Evolutionary conservation across 2,113 vertebrate genomes (phyloP).

Genomic region (Puntigrus tetrazona): DNA sequence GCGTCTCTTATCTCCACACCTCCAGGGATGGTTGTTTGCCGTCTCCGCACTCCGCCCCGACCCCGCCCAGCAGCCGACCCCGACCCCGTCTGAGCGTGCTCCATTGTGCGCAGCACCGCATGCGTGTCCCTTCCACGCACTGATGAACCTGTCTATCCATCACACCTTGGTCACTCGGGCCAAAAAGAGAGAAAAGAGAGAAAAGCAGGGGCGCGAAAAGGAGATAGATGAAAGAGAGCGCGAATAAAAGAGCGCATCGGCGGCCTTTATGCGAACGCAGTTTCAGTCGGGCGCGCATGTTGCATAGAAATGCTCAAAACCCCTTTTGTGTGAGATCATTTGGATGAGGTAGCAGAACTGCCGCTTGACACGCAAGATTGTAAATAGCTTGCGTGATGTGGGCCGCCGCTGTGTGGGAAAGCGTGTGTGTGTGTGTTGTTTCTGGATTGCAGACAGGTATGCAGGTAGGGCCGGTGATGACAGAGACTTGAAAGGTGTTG

Average conservation of each 20-base stretch:
- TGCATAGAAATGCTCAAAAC: conserved; percentile 16
- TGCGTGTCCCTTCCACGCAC: conserved; percentile 52
- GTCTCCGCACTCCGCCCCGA: conserved; percentile 37
- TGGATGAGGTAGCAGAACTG: conserved; percentile 20
- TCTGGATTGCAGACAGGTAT: conserved; percentile 47
- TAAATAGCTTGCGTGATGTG: conserved; percentile 27
- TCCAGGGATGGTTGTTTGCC: conserved; percentile 55
- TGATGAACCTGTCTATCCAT: conserved; percentile 64
- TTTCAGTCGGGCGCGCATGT: conserved; percentile 54
- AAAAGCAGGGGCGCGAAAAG: conserved; percentile 56
- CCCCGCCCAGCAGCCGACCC: conserved; percentile 32
- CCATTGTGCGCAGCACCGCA: conserved; percentile 50
- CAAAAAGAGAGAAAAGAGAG: conserved; percentile 57
- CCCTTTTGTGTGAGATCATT: conserved; percentile 15
- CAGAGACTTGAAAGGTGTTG: conserved; percentile 52
- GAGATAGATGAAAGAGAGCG: conserved; percentile 71
- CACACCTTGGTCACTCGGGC: conserved; percentile 40
- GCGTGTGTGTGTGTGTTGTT: conserved; percentile 32
- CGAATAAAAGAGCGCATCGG: conserved; percentile 62
- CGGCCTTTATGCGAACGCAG: conserved; percentile 5
- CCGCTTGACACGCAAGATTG: conserved; percentile 28
- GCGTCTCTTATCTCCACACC: conserved; percentile 53
- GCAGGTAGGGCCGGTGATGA: conserved; percentile 45
- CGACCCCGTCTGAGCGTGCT: conserved; percentile 45
- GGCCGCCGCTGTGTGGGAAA: conserved; percentile 10